Evolutionary conservation across 2,113 vertebrate species (phyloP), one percentile per base, ranked within the genome.

Genomic region (Struthio camelus): DNA sequence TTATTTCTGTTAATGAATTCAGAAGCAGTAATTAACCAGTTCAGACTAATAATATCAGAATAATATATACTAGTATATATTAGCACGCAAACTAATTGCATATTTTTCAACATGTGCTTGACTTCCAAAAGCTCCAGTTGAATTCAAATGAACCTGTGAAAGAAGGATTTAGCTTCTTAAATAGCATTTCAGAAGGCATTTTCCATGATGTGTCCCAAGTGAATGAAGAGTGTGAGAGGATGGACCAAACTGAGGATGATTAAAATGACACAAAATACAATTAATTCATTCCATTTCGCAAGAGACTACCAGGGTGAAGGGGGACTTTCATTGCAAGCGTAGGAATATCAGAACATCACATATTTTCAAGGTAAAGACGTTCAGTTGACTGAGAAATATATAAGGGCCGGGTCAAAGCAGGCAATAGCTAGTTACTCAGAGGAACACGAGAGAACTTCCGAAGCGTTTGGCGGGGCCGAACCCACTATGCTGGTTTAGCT

Each of bases 141-240:
- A 94, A 95, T 96, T 93, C 38, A 90, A 97, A 96, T 94, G 46
- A 97, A 86, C 42, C 24, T 28, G n/a, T 86, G 86, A 92, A 92
- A 90, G 80, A 77, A 93, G 40, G 54, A 80, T 88, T 97, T 94
- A 88, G 46, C 46, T 48, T 48, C 46, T 48, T 48, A 48, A 48
- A 48, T 7, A 48, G 80, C 86, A 90, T 88, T 96, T 95, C 80
- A 91, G 85, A 94, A 90, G 48, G 82, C 79, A 88, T 92, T 95
- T 94, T 96, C 80, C 59, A 64, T 80, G 67, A 94, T 3, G 5
- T 44, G 90, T 95, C 83, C 85, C 61, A 86, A 95, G 80, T 46
- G 54, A 95, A 58, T 11, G 77, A 23, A 87, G 50, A 64, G 70
- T 3, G 0, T 42, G 48, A 90, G 56, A 75, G 51, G 72, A 96